A percentile compares a stretch with the other conserved stretches of the same genome.
These are phyloP conservation scores for Podarcis siculus DNA, from an alignment of 2,797 vertebrate genomes.

Conservation along the genomic window DNA sequence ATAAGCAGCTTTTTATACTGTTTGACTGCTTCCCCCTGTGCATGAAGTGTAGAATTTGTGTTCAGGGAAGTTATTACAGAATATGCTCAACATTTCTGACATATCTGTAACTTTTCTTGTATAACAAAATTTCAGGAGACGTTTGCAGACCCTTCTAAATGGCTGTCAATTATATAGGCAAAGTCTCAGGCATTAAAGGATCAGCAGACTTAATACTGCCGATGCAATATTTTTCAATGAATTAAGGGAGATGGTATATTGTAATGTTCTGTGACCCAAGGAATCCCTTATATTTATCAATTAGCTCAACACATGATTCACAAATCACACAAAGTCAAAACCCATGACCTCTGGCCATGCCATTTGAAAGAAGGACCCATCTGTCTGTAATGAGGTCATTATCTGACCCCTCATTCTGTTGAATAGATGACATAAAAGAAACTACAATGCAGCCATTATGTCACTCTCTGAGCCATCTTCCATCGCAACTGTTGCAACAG, in stretches of 20 bases:
- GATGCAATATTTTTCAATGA: neutral
- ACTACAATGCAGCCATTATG: neutral
- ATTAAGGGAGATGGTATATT: neutral
- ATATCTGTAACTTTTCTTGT: neutral
- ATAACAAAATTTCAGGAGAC: neutral
- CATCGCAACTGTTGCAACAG: neutral
- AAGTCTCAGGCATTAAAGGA: neutral
- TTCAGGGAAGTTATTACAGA: neutral
- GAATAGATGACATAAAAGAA: neutral
- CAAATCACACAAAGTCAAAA: neutral
- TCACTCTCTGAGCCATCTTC: neutral
- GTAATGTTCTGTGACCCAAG: neutral
- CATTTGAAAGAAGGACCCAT: constrained; percentile 3
- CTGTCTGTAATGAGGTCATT: constrained; percentile 15
- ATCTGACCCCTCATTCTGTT: constrained; percentile 1
- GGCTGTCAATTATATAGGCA: neutral
- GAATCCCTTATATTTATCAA: neutral
- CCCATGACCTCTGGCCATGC: neutral
- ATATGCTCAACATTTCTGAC: constrained; percentile 5
- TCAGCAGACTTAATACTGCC: neutral
- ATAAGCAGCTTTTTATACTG: constrained; percentile 6
- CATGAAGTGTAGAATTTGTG: constrained; percentile 21
- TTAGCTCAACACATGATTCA: constrained; percentile 1
- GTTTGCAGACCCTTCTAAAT: constrained; percentile 16
- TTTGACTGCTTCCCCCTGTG: neutral